phyloP scores from a whole-genome alignment of 2,888 invertebrate genomes.

The Netelia virgata region DNA sequence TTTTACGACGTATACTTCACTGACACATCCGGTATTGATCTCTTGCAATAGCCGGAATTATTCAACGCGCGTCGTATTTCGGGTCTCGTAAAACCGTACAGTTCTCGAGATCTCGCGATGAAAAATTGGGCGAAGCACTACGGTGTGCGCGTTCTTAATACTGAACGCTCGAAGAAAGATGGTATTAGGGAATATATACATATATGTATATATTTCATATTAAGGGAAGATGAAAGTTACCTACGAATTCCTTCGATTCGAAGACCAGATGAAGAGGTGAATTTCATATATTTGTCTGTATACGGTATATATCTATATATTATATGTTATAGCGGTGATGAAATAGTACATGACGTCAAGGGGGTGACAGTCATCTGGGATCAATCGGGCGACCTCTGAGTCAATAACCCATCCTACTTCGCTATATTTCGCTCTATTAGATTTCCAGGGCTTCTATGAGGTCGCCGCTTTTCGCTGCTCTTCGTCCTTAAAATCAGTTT shows the following conservation, averaged over 20 bases:
- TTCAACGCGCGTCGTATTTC: conserved; percentile 20
- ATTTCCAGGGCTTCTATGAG: conserved; percentile 79
- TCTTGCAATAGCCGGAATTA: neutral
- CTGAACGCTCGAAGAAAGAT: conserved; percentile 16
- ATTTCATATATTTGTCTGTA: conserved; percentile 10
- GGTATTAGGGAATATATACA: conserved; percentile 31
- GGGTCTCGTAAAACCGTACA: conserved; percentile 20
- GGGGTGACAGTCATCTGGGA: conserved; percentile 56
- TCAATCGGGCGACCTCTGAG: conserved; percentile 74
- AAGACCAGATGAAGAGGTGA: conserved; percentile 14
- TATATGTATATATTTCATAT: neutral
- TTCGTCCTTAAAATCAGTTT: conserved; percentile 36
- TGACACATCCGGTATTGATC: conserved; percentile 16
- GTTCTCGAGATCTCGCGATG: conserved; percentile 1
- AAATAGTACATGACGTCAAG: conserved; percentile 9
- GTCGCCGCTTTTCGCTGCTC: conserved; percentile 52
- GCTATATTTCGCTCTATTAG: conserved; percentile 78
- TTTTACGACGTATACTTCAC: neutral
- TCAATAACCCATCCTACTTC: conserved; percentile 80
- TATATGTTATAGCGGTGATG: conserved; percentile 28
- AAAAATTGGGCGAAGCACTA: conserved; percentile 57
- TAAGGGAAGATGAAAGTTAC: conserved; percentile 13
- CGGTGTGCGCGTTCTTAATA: conserved; percentile 33
- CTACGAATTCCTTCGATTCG: conserved; percentile 46
- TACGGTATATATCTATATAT: conserved; percentile 6